These are phyloP conservation scores for Argyresthia albistria DNA, from an alignment of 2,888 invertebrate genomes.

Conservation along the genomic window DNA sequence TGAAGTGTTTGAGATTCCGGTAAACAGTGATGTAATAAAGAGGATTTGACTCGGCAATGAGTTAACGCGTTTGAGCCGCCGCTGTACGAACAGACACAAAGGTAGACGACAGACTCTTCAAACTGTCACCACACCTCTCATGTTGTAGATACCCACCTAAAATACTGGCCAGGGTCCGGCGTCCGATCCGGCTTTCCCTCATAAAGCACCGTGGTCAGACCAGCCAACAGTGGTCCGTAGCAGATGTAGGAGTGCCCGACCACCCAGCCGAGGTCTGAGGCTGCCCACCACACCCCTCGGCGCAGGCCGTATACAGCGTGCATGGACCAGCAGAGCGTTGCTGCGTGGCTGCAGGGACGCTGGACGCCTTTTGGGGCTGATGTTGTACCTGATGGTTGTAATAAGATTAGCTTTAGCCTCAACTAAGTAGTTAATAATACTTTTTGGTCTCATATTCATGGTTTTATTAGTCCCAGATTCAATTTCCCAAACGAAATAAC, in stretches of 20 bases:
- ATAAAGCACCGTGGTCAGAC: constrained; percentile 86
- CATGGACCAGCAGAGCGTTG: constrained; percentile 89
- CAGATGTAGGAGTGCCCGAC: constrained; percentile 96
- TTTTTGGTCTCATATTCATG: no score
- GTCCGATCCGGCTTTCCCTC: constrained; percentile 97
- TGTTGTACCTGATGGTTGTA: constrained; percentile 66
- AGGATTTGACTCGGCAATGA: no score
- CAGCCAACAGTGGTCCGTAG: constrained; percentile 89
- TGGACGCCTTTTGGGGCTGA: constrained; percentile 79
- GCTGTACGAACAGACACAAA: no score
- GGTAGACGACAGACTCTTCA: not conserved
- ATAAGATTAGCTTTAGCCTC: not conserved
- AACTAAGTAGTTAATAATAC: no score
- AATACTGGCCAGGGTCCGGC: constrained; percentile 93
- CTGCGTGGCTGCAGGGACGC: constrained; percentile 91
- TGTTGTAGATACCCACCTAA: constrained; percentile 74
- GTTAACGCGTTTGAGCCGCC: no score
- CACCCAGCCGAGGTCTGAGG: constrained; percentile 93
- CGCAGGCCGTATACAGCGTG: constrained; percentile 84
- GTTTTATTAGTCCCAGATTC: no score
- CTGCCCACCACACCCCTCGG: constrained; percentile 91
- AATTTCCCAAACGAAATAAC: no score
- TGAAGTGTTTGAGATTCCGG: no score
- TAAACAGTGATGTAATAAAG: no score
- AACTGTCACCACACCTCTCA: not conserved